Evolutionary conservation across 1,140 invertebrate genomes (phyloP), one percentile per base, ranked within the genome.

Genomic region (Tetragonula clypearis): DNA sequence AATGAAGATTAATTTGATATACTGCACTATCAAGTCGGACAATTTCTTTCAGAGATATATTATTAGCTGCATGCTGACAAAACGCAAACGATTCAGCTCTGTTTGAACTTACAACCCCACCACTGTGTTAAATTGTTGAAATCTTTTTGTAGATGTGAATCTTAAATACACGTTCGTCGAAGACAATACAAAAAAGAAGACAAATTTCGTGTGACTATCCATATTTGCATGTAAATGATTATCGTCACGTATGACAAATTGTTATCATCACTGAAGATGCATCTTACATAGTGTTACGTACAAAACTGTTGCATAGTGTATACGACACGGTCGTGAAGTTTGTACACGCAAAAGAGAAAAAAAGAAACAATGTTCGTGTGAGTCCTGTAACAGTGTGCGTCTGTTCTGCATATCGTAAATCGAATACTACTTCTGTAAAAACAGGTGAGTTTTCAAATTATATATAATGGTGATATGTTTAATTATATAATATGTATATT

Each of bases 381-480:
- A 68, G 19, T 26, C 9, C 17, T n/a, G 35, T 21, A 49, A 74
- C 14, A 72, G 79, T 68, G 81, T 19, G 26, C n/a, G 69, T 49
- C 49, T 23, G 49, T 77, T 68, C 21, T 49, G 14, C 72, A 17
- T 55, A 62, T 83, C 35, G 15, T 55, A 56, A 58, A 19, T 72
- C 4, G 21, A 80, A 71, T 72, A 21, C 30, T 55, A 55, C 55
- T 35, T 49, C 53, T 58, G 49, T 30, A 35, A 80, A 49, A 71
- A 60, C n/a, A 80, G 79, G 79, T 80, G 68, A 80, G 79, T 80
- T 80, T 80, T 69, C 72, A 19, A 66, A 79, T 49, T 49, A 14
- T 21, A 14, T 21, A 11, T 30, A 30, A 15, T 21, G 1, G 41
- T 49, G 9, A 49, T 35, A 56, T 19, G 19, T 41, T 65, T 76